Evolutionary conservation across 1,140 invertebrate genomes (phyloP), one percentile per base, ranked within the genome.

Genomic region (Sesamia nonagrioides): DNA sequence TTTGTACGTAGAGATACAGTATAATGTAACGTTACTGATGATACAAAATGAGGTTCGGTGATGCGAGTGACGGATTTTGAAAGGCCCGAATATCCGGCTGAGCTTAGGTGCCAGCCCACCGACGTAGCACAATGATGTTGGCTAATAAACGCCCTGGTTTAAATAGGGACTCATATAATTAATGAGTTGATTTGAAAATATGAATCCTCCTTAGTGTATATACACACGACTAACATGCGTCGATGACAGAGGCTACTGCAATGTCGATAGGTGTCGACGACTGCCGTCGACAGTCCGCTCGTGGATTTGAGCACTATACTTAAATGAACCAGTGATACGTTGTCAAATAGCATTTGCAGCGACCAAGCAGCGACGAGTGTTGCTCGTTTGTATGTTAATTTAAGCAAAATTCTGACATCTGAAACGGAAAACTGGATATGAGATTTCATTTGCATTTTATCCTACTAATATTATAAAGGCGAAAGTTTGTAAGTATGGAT

Each of bases 21-120:
- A 17, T 58, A 27, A 52, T 54, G 21, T 40, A 27, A 37, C 71
- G 21, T 37, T 56, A 54, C 71, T 54, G 71, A 60, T 74, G 54
- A 33, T 60, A 73, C 35, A 74, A 74, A 74, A 74, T 60, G 68
- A 71, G 68, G 37, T 45, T 42, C 71, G 35, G 37, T 74, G 35
- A 74, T 58, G 54, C 71, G 71, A n/a, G 18, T 60, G 71, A 54
- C 42, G 63, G 63, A 54, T 52, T 54, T 71, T 35, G 68, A 7
- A 37, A 71, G 54, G 17, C 35, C 37, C 52, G 37, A 45, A 58
- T 73, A 73, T 73, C 17, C 18, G 42, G 35, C 17, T 13, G 42
- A 33, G 71, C 54, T 73, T 73, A 73, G 54, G 18, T 21, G 13
- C 17, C 40, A 40, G 17, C 13, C 54, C 50, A 72, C 6, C 13